Conservation (phyloP, 2,888 invertebrate genomes). For the Megalurothrips usitatus region DNA sequence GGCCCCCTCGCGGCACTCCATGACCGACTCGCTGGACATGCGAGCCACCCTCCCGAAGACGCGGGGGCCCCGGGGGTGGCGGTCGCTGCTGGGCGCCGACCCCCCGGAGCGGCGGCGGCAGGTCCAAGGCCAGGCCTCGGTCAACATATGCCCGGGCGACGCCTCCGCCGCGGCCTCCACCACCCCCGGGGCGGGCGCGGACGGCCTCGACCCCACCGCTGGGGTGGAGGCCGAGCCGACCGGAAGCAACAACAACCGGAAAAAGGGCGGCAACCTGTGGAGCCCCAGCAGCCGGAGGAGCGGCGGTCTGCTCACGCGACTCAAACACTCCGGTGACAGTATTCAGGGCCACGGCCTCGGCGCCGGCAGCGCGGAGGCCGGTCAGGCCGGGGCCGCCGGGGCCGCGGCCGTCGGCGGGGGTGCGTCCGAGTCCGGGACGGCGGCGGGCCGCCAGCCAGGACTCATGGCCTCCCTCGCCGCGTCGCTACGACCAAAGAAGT, state of each 20-base stretch:
- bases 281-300: slow-evolving; percentile 1
- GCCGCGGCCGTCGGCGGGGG: background rate
- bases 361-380: background rate
- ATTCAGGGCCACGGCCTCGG: background rate
- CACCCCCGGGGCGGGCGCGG: background rate
- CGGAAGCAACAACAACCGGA: slow-evolving; percentile 10
- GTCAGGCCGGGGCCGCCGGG: background rate
- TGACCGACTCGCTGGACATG: background rate
- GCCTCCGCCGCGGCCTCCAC: background rate
- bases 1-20: background rate
- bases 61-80: background rate
- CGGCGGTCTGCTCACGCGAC: slow-evolving; percentile 9
- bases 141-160: background rate
- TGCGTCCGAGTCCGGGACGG: background rate
- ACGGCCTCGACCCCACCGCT: background rate
- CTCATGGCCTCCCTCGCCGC: slow-evolving; percentile 13
- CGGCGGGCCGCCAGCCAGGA: background rate
- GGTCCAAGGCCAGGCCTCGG: background rate
- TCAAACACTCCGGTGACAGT: slow-evolving; percentile 11
- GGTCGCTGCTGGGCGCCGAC: slow-evolving; percentile 14
- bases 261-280: slow-evolving; percentile 8
- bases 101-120: slow-evolving; percentile 6
- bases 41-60: slow-evolving; percentile 12
- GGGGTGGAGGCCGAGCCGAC: background rate
- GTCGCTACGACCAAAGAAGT: background rate